These are phyloP conservation scores for Esperia sulphurella DNA, from an alignment of 2,888 invertebrate genomes.

Conservation along the genomic window DNA sequence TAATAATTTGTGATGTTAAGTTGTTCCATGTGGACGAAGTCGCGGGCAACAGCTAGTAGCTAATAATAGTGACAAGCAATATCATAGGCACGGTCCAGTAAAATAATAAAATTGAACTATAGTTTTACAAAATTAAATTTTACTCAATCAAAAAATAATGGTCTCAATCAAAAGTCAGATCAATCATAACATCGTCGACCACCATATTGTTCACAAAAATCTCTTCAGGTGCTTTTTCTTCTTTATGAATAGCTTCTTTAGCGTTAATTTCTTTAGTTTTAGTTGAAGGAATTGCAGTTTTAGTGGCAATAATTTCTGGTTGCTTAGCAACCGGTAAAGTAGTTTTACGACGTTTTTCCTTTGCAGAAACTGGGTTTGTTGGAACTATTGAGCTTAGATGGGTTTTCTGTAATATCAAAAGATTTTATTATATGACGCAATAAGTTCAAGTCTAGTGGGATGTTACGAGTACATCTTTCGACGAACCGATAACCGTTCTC, in stretches of 20 bases:
- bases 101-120: no score
- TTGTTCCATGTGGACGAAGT: no score
- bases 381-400: constrained; percentile 15
- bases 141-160: constrained; percentile 2
- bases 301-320: constrained; percentile 13
- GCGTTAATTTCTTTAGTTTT: background rate
- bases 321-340: constrained; percentile 16
- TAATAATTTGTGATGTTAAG: no score
- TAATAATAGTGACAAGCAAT: no score
- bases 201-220: constrained; percentile 20
- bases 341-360: constrained; percentile 46
- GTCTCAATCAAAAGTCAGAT: constrained; percentile 48
- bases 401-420: constrained; percentile 17
- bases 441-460: no score
- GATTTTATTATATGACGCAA: background rate
- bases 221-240: constrained; percentile 7
- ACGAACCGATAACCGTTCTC: no score
- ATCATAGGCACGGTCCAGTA: no score
- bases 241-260: constrained; percentile 1
- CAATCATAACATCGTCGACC: constrained; percentile 37
- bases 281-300: constrained; percentile 3
- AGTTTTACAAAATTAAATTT: no score
- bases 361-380: constrained; percentile 16
- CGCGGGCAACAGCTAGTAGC: no score
- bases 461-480: no score